Evolutionary conservation across 2,797 vertebrate species (phyloP).

Genomic region (Numenius phaeopus): DNA sequence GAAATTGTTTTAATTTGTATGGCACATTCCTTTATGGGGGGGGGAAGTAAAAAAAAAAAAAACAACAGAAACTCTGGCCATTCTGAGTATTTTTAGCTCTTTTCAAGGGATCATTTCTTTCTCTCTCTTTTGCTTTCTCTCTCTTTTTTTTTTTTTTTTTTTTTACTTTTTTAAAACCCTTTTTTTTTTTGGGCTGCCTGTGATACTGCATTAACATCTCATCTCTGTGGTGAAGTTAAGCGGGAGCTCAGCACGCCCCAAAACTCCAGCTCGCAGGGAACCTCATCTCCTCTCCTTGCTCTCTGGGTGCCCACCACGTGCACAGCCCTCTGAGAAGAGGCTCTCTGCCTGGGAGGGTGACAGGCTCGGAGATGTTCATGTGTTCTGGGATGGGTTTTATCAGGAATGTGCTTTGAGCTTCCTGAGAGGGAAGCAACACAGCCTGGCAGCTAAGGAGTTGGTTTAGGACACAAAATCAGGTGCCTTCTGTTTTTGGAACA

Average conservation of each 20-base stretch:
- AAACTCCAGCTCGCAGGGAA: background rate
- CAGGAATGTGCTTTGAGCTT: background rate
- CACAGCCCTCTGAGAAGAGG: background rate
- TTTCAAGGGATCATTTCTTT: constrained; percentile 1
- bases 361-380: background rate
- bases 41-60: background rate
- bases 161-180: background rate
- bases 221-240: background rate
- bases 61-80: background rate
- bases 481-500: background rate
- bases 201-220: background rate
- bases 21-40: constrained; percentile 13
- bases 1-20: constrained; percentile 54
- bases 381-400: background rate
- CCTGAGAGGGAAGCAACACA: background rate
- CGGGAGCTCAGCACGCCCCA: background rate
- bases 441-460: background rate
- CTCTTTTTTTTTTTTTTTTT: background rate
- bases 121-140: background rate
- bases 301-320: too few species aligned
- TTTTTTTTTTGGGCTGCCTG: background rate
- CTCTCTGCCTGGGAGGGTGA: background rate
- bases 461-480: background rate
- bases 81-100: constrained; percentile 58
- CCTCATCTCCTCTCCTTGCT: background rate